Base-by-base conservation (phyloP, 1,140 invertebrate species). In the Cydia amplana region DNA sequence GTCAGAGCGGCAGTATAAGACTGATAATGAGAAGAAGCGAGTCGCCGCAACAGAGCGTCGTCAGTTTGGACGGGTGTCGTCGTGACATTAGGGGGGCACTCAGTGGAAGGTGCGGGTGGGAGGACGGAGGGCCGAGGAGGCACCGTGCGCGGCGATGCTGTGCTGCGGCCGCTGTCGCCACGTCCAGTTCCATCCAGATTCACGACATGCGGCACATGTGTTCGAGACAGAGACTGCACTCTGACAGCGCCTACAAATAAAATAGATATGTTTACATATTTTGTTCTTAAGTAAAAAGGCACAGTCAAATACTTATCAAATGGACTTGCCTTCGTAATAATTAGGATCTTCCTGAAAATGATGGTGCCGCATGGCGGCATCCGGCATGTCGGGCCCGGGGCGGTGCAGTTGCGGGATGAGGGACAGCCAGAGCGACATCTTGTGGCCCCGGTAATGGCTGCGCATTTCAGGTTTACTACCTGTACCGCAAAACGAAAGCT, bases 341-440 rank as follows among this genome's bases (percentile, higher is more conserved):
- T 91, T 90, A 32, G 82, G 83, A 43, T 91, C 88, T 9, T 96
- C 96, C 81, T 95, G 95, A 81, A 97, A 97, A 87, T 97, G 96
- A 90, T 97, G 96, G 90, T 97, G 96, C 40, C 95, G 92, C 96
- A 96, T 96, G 49, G 95, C 95, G 4, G 91, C 87, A 67, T 92
- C 91, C 14, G 91, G 91, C 65, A 92, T 76, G 40, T 92, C 91
- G 77, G 96, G 95, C 0, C 96, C 96, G 1, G 96, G 96, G 80
- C 96, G 95, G 90, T 97, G 96, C 70, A 97, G 94, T 86, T 98
- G 97, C 9, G 98, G 98, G 78, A 99, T 97, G 20, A 98, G 94
- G 82, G 97, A 97, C 40, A 97, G 92, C 98, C 98, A 99, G 49
- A 98, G 95, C 10, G 97, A 97, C 94, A 98, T 96, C 90, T 98